Evolutionary conservation across 2,888 invertebrate species (phyloP).

Genomic region (Papilio protenor): DNA sequence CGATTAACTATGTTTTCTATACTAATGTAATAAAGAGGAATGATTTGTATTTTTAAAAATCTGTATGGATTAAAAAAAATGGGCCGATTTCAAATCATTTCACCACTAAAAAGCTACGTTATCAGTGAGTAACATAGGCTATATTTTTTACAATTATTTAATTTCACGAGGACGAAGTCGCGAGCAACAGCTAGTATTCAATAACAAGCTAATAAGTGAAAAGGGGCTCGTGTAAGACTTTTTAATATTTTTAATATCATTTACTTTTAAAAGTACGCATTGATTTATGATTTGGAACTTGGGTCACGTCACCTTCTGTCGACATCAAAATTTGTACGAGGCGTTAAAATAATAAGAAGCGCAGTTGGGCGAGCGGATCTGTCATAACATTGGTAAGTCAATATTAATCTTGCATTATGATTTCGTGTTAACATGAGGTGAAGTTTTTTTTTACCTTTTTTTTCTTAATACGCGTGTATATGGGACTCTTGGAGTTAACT

Average conservation of each 20-base stretch:
- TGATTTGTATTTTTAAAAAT: no score
- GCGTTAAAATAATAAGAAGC: constrained; percentile 18
- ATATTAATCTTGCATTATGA: constrained; percentile 32
- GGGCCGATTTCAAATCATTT: no score
- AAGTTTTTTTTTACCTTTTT: not conserved
- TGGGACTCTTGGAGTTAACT: no score
- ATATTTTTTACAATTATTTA: no score
- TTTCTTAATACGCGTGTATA: no score
- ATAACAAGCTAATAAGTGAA: not conserved
- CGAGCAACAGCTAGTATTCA: no score
- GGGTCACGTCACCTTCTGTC: constrained; percentile 11
- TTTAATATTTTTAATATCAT: not conserved
- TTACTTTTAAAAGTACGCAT: not conserved
- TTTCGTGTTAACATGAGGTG: constrained; percentile 9
- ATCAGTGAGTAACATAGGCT: no score
- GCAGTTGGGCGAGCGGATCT: constrained; percentile 13
- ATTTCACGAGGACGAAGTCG: no score
- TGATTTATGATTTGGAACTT: constrained; percentile 16
- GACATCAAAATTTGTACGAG: constrained; percentile 22
- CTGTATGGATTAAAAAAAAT: no score
- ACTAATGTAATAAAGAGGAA: no score
- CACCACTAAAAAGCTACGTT: no score
- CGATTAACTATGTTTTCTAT: not conserved
- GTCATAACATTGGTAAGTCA: constrained; percentile 34
- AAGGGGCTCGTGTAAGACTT: not conserved